Conservation (phyloP, 2,797 vertebrate species). For the Pangasius macronema region DNA sequence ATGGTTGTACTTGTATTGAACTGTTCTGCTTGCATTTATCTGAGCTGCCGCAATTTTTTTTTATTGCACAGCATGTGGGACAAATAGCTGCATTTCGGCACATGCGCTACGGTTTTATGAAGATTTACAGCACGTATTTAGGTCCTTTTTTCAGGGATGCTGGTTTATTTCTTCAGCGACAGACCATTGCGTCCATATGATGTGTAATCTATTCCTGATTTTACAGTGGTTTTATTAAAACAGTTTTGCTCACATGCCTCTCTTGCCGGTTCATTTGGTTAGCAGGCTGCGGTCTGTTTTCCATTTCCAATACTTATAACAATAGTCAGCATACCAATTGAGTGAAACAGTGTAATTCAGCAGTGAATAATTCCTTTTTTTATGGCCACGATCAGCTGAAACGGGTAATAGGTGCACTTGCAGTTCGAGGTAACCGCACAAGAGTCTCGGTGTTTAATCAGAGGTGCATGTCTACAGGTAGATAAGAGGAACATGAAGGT, state of each 20-base stretch:
- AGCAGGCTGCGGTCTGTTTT: conserved; percentile 65
- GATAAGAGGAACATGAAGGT: background rate
- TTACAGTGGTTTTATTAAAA: conserved; percentile 69
- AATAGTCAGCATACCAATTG: conserved; percentile 52
- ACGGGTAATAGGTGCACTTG: background rate
- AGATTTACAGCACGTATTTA: conserved; percentile 16
- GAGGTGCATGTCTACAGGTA: background rate
- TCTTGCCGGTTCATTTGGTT: conserved; percentile 48
- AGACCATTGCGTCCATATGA: conserved; percentile 61
- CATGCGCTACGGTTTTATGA: conserved; percentile 10
- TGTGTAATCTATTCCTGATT: conserved; percentile 68
- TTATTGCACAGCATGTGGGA: conserved; percentile 26
- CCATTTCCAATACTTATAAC: conserved; percentile 61
- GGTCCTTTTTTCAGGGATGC: conserved; percentile 32
- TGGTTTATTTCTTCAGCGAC: conserved; percentile 63
- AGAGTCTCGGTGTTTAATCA: background rate
- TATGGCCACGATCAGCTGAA: conserved; percentile 4
- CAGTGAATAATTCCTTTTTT: conserved; percentile 20
- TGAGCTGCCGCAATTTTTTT: conserved; percentile 9
- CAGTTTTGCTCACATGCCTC: conserved; percentile 54
- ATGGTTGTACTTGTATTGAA: conserved; percentile 9
- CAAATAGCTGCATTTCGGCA: conserved; percentile 27
- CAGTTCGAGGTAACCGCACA: background rate
- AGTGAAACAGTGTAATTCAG: conserved; percentile 53
- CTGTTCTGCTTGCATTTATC: conserved; percentile 13